Conservation (phyloP, 2,797 vertebrate genomes). For the Sebastes dallii region DNA sequence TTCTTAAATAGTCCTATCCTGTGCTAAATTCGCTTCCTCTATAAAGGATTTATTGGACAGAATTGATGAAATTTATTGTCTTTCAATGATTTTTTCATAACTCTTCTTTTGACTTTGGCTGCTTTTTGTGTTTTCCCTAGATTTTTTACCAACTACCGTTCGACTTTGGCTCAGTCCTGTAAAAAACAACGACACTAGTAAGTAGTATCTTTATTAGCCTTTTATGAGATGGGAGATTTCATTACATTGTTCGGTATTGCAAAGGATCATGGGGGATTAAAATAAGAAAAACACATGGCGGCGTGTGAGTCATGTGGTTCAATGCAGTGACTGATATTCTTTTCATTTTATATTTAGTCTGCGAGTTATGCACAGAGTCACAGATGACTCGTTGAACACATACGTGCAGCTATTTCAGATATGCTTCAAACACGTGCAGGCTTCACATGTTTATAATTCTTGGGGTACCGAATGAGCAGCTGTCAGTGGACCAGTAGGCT, state of each 20-base stretch:
- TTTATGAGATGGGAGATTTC: background rate
- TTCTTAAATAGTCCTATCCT: background rate
- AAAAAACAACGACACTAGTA: background rate
- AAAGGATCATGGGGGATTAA: slow-evolving; percentile 8
- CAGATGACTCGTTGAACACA: slow-evolving; percentile 39
- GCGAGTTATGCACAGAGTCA: slow-evolving; percentile 29
- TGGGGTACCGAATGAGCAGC: slow-evolving; percentile 45
- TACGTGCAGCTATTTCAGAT: slow-evolving; percentile 44
- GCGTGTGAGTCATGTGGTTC: background rate
- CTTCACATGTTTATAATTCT: slow-evolving; percentile 49
- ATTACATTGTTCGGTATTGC: background rate
- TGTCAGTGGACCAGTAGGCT: slow-evolving; percentile 37
- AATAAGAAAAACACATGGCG: slow-evolving; percentile 22
- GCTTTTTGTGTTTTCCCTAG: background rate
- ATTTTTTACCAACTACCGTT: background rate
- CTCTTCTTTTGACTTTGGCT: background rate
- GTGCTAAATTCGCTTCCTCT: background rate
- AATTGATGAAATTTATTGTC: background rate
- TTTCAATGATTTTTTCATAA: background rate
- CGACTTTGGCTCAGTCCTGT: background rate
- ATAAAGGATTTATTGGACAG: background rate
- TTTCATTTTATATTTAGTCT: slow-evolving; percentile 68
- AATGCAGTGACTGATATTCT: slow-evolving; percentile 2
- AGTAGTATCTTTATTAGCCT: background rate
- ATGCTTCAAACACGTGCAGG: slow-evolving; percentile 38